Conservation (phyloP, 2,113 vertebrate species). For the Empidonax alnorum region DNA sequence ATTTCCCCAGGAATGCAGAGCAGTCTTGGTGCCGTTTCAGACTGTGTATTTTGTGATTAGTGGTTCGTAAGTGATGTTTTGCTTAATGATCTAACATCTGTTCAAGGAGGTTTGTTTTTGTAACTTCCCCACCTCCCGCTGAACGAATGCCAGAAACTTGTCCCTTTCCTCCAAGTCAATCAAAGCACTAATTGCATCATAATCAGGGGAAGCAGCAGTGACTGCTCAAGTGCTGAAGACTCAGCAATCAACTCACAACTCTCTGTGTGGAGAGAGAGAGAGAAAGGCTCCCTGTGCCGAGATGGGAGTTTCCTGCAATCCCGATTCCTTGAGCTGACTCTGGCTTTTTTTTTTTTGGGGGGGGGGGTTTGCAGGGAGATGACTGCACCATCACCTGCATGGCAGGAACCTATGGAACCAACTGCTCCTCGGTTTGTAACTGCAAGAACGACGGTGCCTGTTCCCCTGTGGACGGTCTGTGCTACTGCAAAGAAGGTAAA, state of each 20-base stretch:
- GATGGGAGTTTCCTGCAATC: conserved; percentile 29
- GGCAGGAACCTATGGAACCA: conserved; percentile 86
- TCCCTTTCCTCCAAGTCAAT: conserved; percentile 66
- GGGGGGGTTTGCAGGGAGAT: conserved; percentile 80
- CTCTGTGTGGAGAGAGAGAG: not conserved
- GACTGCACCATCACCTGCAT: conserved; percentile 86
- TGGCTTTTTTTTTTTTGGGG: not conserved
- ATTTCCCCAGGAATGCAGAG: conserved; percentile 21
- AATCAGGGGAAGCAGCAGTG: conserved; percentile 46
- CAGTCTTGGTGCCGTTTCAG: conserved; percentile 25
- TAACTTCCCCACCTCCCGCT: conserved; percentile 66
- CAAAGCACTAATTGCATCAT: conserved; percentile 58
- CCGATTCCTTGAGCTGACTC: not conserved
- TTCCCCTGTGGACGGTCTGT: conserved; percentile 89
- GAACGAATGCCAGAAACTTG: conserved; percentile 50
- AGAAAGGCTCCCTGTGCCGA: conserved; percentile 9
- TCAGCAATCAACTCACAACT: conserved; percentile 44
- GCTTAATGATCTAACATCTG: conserved; percentile 74
- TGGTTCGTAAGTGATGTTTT: conserved; percentile 63
- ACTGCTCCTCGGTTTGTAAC: conserved; percentile 88
- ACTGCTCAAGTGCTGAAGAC: conserved; percentile 34
- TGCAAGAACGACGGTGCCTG: conserved; percentile 88
- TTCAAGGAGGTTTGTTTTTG: conserved; percentile 69
- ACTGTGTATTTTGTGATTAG: conserved; percentile 72
- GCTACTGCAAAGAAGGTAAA: conserved; percentile 93